Evolutionary conservation across 2,888 invertebrate genomes (phyloP).

Genomic region (Chloroclysta siterata): DNA sequence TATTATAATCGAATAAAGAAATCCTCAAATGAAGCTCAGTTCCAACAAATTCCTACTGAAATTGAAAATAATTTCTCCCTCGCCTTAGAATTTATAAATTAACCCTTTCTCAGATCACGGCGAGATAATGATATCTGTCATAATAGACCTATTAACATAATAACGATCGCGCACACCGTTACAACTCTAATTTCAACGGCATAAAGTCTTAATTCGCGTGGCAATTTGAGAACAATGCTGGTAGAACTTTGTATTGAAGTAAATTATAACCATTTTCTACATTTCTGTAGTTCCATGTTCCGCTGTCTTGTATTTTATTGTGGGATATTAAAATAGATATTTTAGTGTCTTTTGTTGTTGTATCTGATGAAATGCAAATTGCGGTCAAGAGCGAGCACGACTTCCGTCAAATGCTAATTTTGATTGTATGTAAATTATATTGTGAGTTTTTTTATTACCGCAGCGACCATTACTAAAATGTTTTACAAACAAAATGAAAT

Average conservation of each 20-base stretch:
- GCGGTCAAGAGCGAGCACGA: background rate
- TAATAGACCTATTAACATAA: slow-evolving; percentile 64
- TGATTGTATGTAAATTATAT: slow-evolving; percentile 9
- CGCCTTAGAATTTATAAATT: slow-evolving; percentile 55
- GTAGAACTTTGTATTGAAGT: slow-evolving; percentile 36
- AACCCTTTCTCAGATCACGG: slow-evolving; percentile 55
- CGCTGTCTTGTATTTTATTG: slow-evolving; percentile 23
- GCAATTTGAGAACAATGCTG: slow-evolving; percentile 34
- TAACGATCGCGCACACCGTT: slow-evolving; percentile 45
- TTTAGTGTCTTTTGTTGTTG: slow-evolving; percentile 20
- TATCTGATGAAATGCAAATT: slow-evolving; percentile 25
- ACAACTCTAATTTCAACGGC: slow-evolving; percentile 23
- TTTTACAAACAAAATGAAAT: too few species aligned
- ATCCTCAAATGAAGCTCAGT: slow-evolving; percentile 20
- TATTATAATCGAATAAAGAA: slow-evolving; percentile 25
- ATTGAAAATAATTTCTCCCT: slow-evolving; percentile 50
- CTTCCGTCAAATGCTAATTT: slow-evolving; percentile 10
- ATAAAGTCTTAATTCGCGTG: slow-evolving; percentile 25
- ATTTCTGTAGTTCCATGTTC: slow-evolving; percentile 27
- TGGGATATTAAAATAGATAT: slow-evolving; percentile 28
- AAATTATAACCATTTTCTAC: slow-evolving; percentile 40
- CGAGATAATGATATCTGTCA: slow-evolving; percentile 59
- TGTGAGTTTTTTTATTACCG: too few species aligned
- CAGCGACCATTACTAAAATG: background rate
- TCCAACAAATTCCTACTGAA: slow-evolving; percentile 41